phyloP scores from a whole-genome alignment of 2,888 invertebrate species.

The Thumatha senex region DNA sequence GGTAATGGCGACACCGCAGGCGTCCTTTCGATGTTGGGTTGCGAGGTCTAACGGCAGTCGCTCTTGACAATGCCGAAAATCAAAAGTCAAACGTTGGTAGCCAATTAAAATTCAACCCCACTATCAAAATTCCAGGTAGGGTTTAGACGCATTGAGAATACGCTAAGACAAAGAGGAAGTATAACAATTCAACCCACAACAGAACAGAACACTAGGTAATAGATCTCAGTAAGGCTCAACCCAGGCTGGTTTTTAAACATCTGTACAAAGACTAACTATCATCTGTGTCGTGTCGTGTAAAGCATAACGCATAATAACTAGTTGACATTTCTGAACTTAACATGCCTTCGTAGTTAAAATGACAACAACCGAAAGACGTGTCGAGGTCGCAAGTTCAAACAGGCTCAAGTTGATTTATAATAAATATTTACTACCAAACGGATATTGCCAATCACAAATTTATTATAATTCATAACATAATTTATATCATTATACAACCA shows the following conservation, averaged over 20 bases:
- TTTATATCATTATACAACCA: neutral
- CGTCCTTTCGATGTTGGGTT: too few species aligned
- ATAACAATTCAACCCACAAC: too few species aligned
- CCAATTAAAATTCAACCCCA: too few species aligned
- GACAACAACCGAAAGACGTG: slow-evolving; percentile 4
- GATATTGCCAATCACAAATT: neutral
- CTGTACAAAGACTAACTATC: neutral
- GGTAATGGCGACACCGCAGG: too few species aligned
- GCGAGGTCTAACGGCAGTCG: too few species aligned
- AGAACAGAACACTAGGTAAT: too few species aligned
- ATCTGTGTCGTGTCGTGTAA: slow-evolving; percentile 3
- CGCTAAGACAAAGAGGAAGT: too few species aligned
- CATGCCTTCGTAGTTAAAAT: neutral
- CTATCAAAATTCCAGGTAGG: too few species aligned
- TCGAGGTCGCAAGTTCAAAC: slow-evolving; percentile 11
- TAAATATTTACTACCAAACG: slow-evolving; percentile 3
- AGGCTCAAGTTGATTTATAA: slow-evolving; percentile 9
- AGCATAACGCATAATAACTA: slow-evolving; percentile 6
- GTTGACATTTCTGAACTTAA: slow-evolving; percentile 6
- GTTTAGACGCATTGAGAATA: too few species aligned
- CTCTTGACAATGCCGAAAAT: too few species aligned
- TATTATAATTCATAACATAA: neutral
- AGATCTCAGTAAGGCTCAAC: neutral
- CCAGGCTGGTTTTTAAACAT: neutral
- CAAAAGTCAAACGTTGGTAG: too few species aligned